phyloP scores from a whole-genome alignment of 2,888 invertebrate species.

The Eupeodes latifasciatus region DNA sequence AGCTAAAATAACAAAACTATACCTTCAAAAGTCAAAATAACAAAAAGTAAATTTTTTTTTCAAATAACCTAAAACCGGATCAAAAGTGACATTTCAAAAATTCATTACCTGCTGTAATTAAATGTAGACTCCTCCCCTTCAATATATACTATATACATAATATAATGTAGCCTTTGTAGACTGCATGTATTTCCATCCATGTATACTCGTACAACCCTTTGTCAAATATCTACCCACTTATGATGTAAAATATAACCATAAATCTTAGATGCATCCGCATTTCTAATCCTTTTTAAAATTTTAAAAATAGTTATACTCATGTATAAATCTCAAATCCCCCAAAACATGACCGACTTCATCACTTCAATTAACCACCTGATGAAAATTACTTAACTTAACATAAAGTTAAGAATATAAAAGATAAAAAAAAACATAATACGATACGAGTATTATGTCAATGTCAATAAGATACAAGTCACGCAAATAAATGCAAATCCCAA shows the following conservation, averaged over 20 bases:
- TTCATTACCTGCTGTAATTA: constrained; percentile 48
- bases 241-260: constrained; percentile 46
- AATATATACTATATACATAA: not conserved
- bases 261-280: constrained; percentile 64
- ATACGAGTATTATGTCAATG: constrained; percentile 42
- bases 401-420: constrained; percentile 2
- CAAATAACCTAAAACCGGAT: constrained; percentile 3
- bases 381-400: constrained; percentile 9
- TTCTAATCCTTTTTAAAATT: constrained; percentile 11
- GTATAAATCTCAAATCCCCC: not conserved
- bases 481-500: constrained; percentile 58
- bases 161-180: constrained; percentile 46
- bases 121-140: constrained; percentile 13
- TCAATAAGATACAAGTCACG: constrained; percentile 55
- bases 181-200: constrained; percentile 49
- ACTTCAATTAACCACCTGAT: constrained; percentile 52
- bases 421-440: constrained; percentile 25
- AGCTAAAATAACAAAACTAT: constrained; percentile 14
- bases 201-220: constrained; percentile 32
- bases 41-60: not conserved
- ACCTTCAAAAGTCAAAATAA: not conserved
- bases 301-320: not conserved
- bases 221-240: constrained; percentile 14
- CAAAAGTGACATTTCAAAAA: constrained; percentile 24
- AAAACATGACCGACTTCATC: constrained; percentile 59